These are phyloP conservation scores for Parnassius smintheus DNA, from an alignment of 2,888 invertebrate species.

Conservation along the genomic window DNA sequence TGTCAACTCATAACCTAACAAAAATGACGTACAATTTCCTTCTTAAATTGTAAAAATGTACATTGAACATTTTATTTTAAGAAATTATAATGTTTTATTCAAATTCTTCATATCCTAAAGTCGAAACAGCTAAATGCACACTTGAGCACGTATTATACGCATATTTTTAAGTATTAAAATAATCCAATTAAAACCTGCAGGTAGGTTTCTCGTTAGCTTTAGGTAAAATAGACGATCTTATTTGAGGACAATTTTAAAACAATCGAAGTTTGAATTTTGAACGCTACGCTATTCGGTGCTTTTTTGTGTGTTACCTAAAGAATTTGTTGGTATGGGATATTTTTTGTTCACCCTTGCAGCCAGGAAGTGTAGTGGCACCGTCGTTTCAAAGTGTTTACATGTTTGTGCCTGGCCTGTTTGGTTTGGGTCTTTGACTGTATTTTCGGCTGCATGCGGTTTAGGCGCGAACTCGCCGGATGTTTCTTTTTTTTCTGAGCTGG, in stretches of 20 bases:
- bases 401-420: conserved; percentile 62
- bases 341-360: conserved; percentile 39
- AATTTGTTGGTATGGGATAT: conserved; percentile 42
- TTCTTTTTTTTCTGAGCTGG: conserved; percentile 47
- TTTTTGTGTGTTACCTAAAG: conserved; percentile 31
- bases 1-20: too few relatives aligned
- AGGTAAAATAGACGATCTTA: background rate
- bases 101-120: too few relatives aligned
- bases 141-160: too few relatives aligned
- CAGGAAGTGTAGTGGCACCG: conserved; percentile 46
- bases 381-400: conserved; percentile 60
- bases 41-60: too few relatives aligned
- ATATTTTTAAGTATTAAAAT: background rate
- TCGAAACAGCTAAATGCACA: too few relatives aligned
- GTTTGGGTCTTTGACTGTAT: conserved; percentile 63
- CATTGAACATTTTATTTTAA: too few relatives aligned
- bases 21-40: too few relatives aligned
- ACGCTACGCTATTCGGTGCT: conserved; percentile 32
- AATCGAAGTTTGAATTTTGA: conserved; percentile 31
- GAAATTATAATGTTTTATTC: too few relatives aligned
- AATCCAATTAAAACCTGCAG: conserved; percentile 1
- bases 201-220: background rate
- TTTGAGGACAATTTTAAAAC: conserved; percentile 14
- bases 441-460: conserved; percentile 61
- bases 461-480: conserved; percentile 59